Percentiles rank a stretch among this genome's conserved stretches.
Conservation (phyloP, 2,113 vertebrate species). For the Takifugu bimaculatus region DNA sequence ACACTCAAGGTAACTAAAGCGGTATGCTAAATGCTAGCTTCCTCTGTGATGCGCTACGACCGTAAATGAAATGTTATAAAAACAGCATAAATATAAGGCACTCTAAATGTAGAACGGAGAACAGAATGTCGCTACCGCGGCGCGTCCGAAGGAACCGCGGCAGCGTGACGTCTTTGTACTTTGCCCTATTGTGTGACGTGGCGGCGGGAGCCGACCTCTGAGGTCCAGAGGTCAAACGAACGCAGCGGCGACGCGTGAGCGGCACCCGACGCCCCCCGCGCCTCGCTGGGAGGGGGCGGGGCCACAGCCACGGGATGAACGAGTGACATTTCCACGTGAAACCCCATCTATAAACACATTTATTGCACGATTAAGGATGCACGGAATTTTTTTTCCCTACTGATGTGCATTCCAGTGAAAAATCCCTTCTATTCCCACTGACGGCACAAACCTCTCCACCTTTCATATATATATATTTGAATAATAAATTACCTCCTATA, state of each 20-base stretch:
- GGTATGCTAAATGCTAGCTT: slow-evolving; percentile 75
- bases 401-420: slow-evolving; percentile 97
- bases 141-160: slow-evolving; percentile 72
- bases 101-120: slow-evolving; percentile 93
- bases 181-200: slow-evolving; percentile 81
- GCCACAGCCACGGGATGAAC: slow-evolving; percentile 43
- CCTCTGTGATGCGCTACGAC: slow-evolving; percentile 77
- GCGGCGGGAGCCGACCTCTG: slow-evolving; percentile 1
- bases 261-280: slow-evolving; percentile 43
- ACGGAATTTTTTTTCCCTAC: slow-evolving; percentile 84
- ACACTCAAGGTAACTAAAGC: slow-evolving; percentile 68
- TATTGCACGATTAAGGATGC: slow-evolving; percentile 98
- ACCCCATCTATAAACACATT: slow-evolving; percentile 75
- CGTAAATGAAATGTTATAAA: slow-evolving; percentile 88
- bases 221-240: slow-evolving; percentile 13
- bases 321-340: slow-evolving; percentile 66
- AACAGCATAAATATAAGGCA: slow-evolving; percentile 99
- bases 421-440: slow-evolving; percentile 77
- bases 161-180: slow-evolving; percentile 83
- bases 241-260: slow-evolving; percentile 7
- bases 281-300: slow-evolving; percentile 5
- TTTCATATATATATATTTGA: slow-evolving; percentile 53
- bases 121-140: slow-evolving; percentile 71
- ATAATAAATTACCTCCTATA: slow-evolving; percentile 54
- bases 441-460: slow-evolving; percentile 57